Conservation (phyloP, 2,888 invertebrate species). For the Drosophila kambysellisi region DNA sequence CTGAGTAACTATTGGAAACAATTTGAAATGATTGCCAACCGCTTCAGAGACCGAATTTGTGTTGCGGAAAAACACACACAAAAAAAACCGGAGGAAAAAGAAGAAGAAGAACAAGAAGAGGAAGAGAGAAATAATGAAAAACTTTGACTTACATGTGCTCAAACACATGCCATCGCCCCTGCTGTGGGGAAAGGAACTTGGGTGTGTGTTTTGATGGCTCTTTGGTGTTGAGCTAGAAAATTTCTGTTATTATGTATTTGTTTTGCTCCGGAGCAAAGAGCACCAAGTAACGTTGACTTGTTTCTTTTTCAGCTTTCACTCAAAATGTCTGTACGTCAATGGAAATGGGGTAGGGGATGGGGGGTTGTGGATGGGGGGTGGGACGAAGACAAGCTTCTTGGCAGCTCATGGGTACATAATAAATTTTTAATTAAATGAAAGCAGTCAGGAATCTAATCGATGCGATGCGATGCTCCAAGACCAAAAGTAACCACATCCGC, state of each 20-base stretch:
- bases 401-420: conserved; percentile 48
- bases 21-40: conserved; percentile 8
- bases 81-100: too few species aligned
- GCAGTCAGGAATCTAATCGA: conserved; percentile 51
- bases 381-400: conserved; percentile 18
- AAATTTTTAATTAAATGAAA: conserved; percentile 75
- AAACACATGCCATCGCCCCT: conserved; percentile 25
- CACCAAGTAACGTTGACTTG: conserved; percentile 59
- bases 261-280: conserved; percentile 51
- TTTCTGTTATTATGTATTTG: conserved; percentile 65
- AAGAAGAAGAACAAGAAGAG: background rate
- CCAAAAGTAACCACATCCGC: background rate
- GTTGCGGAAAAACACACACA: conserved; percentile 3
- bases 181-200: background rate
- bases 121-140: background rate
- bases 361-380: background rate
- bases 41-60: conserved; percentile 12
- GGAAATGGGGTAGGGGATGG: conserved; percentile 31
- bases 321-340: conserved; percentile 64
- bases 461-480: background rate
- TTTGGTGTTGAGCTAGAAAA: conserved; percentile 37
- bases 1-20: conserved; percentile 5
- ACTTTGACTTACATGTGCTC: conserved; percentile 3
- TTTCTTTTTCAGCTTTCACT: conserved; percentile 61
- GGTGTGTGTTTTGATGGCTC: background rate